These are phyloP conservation scores for Channa maculata DNA, from an alignment of 2,113 vertebrate genomes.

Conservation along the genomic window DNA sequence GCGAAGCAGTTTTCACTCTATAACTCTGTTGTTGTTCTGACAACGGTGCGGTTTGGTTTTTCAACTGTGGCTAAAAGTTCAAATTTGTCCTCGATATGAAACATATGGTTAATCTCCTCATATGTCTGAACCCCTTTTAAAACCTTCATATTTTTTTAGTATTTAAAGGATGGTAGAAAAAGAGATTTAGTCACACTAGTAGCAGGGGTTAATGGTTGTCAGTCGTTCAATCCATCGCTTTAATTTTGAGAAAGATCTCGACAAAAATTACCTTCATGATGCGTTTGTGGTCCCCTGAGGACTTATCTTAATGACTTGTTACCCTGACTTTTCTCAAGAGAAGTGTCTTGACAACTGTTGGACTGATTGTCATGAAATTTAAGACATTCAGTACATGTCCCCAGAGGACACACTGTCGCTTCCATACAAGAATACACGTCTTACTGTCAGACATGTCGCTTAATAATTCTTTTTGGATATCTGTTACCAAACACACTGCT, in stretches of 20 bases:
- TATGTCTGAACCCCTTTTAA: not conserved
- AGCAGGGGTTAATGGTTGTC: not conserved
- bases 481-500: too few relatives aligned
- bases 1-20: not conserved
- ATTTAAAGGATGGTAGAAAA: too few relatives aligned
- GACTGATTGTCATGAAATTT: not conserved
- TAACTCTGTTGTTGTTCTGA: not conserved
- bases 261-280: not conserved
- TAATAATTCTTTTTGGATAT: too few relatives aligned
- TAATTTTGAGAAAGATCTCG: too few relatives aligned
- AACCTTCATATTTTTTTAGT: not conserved
- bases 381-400: not conserved
- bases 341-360: not conserved
- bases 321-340: not conserved
- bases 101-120: not conserved
- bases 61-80: not conserved
- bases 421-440: not conserved
- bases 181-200: not conserved
- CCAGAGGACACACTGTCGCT: not conserved
- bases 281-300: not conserved
- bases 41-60: not conserved
- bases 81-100: not conserved
- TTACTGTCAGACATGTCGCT: too few relatives aligned
- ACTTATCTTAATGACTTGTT: not conserved
- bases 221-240: not conserved